Evolutionary conservation across 92 coral and sea anemone species (phyloP), one percentile per base, ranked within the genome.

Genomic region (Palythoa caribaeorum): DNA sequence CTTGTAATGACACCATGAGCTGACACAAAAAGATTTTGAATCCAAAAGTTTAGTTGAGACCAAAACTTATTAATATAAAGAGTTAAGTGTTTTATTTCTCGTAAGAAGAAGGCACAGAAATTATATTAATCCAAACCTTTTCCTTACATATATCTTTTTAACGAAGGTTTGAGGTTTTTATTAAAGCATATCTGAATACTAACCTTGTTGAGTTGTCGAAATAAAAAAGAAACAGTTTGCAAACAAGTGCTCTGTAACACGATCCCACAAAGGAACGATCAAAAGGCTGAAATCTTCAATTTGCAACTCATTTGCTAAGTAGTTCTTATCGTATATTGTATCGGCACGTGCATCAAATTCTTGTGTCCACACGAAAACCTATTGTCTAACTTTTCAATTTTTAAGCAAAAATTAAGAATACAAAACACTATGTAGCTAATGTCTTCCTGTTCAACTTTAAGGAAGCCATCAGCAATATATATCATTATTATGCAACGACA

Each of bases 231-330:
- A 28, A 28, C 28, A 28, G 28, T 44, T 8, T 10, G 65, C 65
- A 59, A 59, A 2, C 3, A 10, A 28, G 28, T 28, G 28, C 28
- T 28, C 28, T 28, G 28, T 28, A 28, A 28, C 28, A 28, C 28
- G 28, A 28, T 28, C 28, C 28, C 28, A 28, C 28, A 0, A 28
- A 0, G 28, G 28, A 28, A 28, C 28, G 28, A 28, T 28, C 28
- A 28, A 28, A 28, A 28, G 28, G 28, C 28, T 28, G 0, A 28
- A 0, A 40, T 8, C 3, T 12, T 48, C 14, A 17, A 71, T 37
- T 71, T 35, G 35, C 75, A 71, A 38, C 15, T 71, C 75, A 59
- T 59, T 59, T 17, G 65, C 65, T 59, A 59, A 59, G 75, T 20
- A 14, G 55, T 50, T 20, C 78, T 44, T 40, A 73, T 38, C 53